phyloP scores from a whole-genome alignment of 2,797 vertebrate species.

The Molossus molossus region DNA sequence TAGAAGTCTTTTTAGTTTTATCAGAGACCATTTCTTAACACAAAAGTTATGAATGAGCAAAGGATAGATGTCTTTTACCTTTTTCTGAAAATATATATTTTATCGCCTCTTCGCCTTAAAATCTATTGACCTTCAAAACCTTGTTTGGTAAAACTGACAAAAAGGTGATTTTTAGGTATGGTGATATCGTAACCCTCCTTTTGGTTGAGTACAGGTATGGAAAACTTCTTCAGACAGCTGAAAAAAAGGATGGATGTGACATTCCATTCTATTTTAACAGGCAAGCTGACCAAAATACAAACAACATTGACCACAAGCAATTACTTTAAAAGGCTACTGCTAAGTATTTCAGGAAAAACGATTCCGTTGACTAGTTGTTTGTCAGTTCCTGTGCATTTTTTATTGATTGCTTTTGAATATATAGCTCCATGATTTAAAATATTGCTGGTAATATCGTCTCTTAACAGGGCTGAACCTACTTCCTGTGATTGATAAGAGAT shows the following conservation, averaged over 20 bases:
- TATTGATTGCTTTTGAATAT: constrained; percentile 97
- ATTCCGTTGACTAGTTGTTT: constrained; percentile 95
- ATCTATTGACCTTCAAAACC: not conserved
- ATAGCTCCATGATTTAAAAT: constrained; percentile 95
- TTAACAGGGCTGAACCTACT: constrained; percentile 87
- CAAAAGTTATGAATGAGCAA: not conserved
- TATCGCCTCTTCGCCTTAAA: not conserved
- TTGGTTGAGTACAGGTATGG: constrained; percentile 30
- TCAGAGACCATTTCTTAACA: not conserved
- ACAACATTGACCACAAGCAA: constrained; percentile 97
- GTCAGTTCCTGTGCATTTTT: constrained; percentile 94
- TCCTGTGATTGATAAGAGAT: constrained; percentile 92
- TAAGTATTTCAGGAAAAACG: constrained; percentile 97
- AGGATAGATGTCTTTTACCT: not conserved
- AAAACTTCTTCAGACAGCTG: constrained; percentile 84
- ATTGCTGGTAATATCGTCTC: constrained; percentile 93
- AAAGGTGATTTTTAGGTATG: constrained; percentile 16
- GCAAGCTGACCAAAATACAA: constrained; percentile 94
- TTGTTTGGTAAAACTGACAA: constrained; percentile 19
- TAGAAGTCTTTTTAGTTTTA: not conserved
- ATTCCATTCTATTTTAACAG: constrained; percentile 94
- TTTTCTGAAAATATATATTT: constrained; percentile 64
- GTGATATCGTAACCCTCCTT: not conserved
- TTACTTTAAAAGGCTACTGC: constrained; percentile 97
- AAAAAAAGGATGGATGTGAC: constrained; percentile 87